Percentiles rank a stretch among this genome's conserved stretches.
phyloP scores from a whole-genome alignment of 2,113 vertebrate genomes.

The Promerops cafer region DNA sequence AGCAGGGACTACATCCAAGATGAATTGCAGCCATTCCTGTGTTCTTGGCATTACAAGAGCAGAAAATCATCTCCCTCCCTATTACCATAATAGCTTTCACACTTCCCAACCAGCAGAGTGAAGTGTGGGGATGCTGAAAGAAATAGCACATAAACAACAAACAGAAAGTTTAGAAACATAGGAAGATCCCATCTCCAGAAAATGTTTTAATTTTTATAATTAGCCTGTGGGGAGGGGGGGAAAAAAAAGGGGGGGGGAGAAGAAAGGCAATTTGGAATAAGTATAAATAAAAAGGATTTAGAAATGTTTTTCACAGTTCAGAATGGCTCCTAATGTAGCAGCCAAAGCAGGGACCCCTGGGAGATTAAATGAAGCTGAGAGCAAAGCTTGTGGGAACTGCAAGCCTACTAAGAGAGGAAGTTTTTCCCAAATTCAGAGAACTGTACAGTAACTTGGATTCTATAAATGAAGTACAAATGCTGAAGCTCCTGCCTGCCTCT shows the following conservation, averaged over 20 bases:
- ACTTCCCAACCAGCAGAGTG: background rate
- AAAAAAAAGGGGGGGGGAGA: too few relatives aligned
- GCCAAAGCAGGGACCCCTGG: background rate
- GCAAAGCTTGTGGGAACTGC: background rate
- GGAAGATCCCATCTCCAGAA: background rate
- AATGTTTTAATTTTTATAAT: slow-evolving; percentile 1
- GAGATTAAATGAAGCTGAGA: background rate
- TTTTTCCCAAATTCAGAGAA: background rate
- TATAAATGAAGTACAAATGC: background rate
- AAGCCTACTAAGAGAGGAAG: background rate
- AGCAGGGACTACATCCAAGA: slow-evolving; percentile 18
- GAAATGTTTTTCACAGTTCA: background rate
- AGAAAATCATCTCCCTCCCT: slow-evolving; percentile 7
- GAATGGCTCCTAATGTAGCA: background rate
- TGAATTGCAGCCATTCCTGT: background rate
- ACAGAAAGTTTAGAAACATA: background rate
- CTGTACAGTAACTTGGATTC: background rate
- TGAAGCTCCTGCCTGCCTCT: background rate
- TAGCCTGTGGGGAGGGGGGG: background rate
- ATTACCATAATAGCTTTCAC: slow-evolving; percentile 47
- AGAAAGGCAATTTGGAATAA: background rate
- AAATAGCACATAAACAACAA: background rate
- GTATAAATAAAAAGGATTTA: background rate
- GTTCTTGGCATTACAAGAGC: background rate
- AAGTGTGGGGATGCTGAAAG: background rate